Evolutionary conservation across 1,140 invertebrate genomes (phyloP).

Genomic region (Ceratosolen solmsi): DNA sequence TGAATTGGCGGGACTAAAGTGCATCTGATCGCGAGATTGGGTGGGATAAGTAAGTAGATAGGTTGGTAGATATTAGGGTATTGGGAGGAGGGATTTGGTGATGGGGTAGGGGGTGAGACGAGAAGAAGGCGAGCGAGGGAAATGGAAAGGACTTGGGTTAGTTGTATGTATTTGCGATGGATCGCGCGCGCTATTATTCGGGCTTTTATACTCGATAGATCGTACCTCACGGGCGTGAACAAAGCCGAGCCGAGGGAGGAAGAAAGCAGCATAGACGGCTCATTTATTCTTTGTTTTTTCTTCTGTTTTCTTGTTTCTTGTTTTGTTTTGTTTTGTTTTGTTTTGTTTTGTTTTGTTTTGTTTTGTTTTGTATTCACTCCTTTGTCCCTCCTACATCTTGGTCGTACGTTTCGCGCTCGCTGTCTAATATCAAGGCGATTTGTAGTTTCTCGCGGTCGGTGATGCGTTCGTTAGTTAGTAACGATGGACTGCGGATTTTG

Average conservation of each 20-base stretch:
- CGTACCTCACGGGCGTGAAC: constrained; percentile 53
- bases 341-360: too few species aligned
- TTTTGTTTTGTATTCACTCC: not conserved
- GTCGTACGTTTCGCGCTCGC: not conserved
- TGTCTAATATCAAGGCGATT: not conserved
- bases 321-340: too few species aligned
- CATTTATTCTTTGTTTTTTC: not conserved
- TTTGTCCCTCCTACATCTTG: not conserved
- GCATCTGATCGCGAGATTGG: not conserved
- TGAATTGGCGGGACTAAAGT: constrained; percentile 7
- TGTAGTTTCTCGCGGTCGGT: not conserved
- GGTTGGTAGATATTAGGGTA: too few species aligned
- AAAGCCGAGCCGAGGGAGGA: constrained; percentile 44
- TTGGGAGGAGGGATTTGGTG: not conserved
- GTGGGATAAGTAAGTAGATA: not conserved
- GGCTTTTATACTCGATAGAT: constrained; percentile 28
- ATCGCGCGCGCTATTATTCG: not conserved
- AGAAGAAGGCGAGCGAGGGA: constrained; percentile 13
- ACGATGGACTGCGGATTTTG: not conserved
- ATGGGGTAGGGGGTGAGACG: not conserved
- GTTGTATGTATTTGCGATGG: not conserved
- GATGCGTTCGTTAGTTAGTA: too few species aligned
- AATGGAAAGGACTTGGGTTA: constrained; percentile 23
- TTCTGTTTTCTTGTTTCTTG: not conserved
- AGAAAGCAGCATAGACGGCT: not conserved